Evolutionary conservation across 1,140 invertebrate species (phyloP).

Genomic region (Sycophila sp.): DNA sequence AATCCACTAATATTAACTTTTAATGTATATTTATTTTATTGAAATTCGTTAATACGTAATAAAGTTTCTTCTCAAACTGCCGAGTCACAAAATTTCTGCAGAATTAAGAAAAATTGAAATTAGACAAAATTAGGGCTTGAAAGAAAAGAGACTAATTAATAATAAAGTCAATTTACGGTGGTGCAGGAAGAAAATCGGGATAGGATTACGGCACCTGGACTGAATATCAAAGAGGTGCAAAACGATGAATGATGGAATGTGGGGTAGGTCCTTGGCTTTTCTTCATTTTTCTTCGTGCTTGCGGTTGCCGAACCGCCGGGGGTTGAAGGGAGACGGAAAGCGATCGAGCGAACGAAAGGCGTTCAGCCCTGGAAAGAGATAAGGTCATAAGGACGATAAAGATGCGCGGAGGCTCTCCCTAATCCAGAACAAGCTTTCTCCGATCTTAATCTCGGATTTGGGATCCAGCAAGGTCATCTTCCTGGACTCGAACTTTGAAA

Average conservation of each 20-base stretch:
- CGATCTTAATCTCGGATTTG: neutral
- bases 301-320: neutral
- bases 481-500: neutral
- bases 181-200: too few relatives aligned
- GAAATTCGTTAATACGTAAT: too few relatives aligned
- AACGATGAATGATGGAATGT: conserved; percentile 56
- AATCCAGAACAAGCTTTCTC: neutral
- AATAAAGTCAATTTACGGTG: neutral
- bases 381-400: neutral
- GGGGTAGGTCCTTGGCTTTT: conserved; percentile 58
- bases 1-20: too few relatives aligned
- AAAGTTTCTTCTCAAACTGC: too few relatives aligned
- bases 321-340: neutral
- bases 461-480: neutral
- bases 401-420: neutral
- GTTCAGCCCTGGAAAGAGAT: neutral
- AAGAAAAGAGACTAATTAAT: neutral
- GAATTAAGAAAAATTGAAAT: too few relatives aligned
- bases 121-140: too few relatives aligned
- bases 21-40: too few relatives aligned
- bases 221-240: conserved; percentile 3
- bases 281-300: conserved; percentile 54
- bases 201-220: neutral
- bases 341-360: too few relatives aligned
- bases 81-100: too few relatives aligned